Evolutionary conservation across 2,888 invertebrate species (phyloP).

Genomic region (Brachypalpus laphriformis): DNA sequence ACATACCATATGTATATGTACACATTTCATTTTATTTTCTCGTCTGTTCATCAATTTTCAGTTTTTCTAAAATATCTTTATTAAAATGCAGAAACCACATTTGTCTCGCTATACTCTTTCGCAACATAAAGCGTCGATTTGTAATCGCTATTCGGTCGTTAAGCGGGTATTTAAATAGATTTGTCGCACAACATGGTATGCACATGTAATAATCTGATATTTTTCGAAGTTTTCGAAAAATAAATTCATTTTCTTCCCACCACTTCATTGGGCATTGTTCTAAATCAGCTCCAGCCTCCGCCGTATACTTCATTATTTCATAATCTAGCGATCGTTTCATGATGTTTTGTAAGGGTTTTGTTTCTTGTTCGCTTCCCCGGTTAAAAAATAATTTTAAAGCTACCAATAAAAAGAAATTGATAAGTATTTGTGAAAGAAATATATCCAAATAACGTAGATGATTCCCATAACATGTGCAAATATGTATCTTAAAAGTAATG

Average conservation of each 20-base stretch:
- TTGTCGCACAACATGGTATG: conserved; percentile 76
- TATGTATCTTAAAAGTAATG: too few species aligned
- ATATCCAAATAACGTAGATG: background rate
- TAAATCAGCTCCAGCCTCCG: conserved; percentile 75
- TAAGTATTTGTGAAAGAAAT: background rate
- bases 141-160: conserved; percentile 21
- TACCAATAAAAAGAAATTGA: conserved; percentile 16
- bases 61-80: conserved; percentile 49
- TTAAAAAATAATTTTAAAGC: conserved; percentile 77
- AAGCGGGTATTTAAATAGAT: conserved; percentile 57
- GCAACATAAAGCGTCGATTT: conserved; percentile 63
- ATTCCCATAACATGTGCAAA: too few species aligned
- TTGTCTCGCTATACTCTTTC: conserved; percentile 47
- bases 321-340: conserved; percentile 75
- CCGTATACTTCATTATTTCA: conserved; percentile 76
- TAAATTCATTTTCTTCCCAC: conserved; percentile 77
- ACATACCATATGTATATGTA: too few species aligned
- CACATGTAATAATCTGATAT: conserved; percentile 76
- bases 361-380: conserved; percentile 49
- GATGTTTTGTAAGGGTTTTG: conserved; percentile 28
- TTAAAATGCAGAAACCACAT: conserved; percentile 62
- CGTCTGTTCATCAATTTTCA: conserved; percentile 4
- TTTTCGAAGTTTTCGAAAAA: conserved; percentile 76
- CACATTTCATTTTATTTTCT: conserved; percentile 20
- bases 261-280: conserved; percentile 78